Evolutionary conservation across 2,888 invertebrate genomes (phyloP).

Genomic region (Artemia sinica): DNA sequence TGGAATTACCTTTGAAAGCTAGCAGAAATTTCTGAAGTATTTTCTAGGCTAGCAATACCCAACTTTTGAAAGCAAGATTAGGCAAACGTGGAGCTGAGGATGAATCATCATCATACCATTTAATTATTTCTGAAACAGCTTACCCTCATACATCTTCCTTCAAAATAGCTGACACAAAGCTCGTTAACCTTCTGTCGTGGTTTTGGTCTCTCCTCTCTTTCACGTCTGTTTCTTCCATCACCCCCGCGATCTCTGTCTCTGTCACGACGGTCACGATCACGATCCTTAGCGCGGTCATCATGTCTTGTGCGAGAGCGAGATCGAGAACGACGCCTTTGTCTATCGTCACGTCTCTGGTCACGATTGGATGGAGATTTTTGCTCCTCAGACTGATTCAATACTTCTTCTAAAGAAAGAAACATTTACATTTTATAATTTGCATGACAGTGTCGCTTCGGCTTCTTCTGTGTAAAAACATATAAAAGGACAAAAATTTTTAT

Average conservation of each 20-base stretch:
- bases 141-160: conserved; percentile 4
- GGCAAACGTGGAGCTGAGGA: too few species aligned
- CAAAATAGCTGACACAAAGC: conserved; percentile 26
- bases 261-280: conserved; percentile 20
- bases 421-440: too few species aligned
- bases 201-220: conserved; percentile 28
- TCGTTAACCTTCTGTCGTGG: conserved; percentile 37
- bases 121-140: too few species aligned
- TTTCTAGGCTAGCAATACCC: too few species aligned
- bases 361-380: background rate
- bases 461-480: too few species aligned
- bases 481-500: too few species aligned
- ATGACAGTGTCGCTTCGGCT: too few species aligned
- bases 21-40: too few species aligned
- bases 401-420: too few species aligned
- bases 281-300: conserved; percentile 11
- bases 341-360: conserved; percentile 17
- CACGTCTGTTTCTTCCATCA: background rate
- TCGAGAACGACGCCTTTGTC: conserved; percentile 22
- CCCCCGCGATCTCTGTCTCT: conserved; percentile 12
- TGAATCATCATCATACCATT: too few species aligned
- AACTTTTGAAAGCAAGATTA: conserved; percentile 29
- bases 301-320: conserved; percentile 22
- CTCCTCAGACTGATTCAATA: too few species aligned
- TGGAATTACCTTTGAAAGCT: too few species aligned